Evolutionary conservation across 2,797 vertebrate species (phyloP).

Genomic region (Semotilus atromaculatus): DNA sequence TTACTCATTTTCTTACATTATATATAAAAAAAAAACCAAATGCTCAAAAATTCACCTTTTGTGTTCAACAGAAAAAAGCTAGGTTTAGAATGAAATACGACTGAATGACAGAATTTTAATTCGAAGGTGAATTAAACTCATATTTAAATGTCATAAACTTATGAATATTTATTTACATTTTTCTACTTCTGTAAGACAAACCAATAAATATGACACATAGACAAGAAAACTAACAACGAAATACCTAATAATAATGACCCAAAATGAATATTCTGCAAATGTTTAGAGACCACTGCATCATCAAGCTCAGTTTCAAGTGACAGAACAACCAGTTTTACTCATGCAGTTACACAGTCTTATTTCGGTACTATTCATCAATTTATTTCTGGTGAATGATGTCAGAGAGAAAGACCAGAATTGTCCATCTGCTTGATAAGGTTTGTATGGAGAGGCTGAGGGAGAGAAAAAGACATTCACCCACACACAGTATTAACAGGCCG

Average conservation of each 20-base stretch:
- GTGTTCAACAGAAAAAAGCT: not conserved
- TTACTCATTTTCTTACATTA: not conserved
- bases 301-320: slow-evolving; percentile 29
- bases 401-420: slow-evolving; percentile 10
- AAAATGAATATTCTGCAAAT: slow-evolving; percentile 23
- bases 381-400: slow-evolving; percentile 28
- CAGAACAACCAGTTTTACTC: slow-evolving; percentile 35
- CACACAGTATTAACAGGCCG: slow-evolving; percentile 69
- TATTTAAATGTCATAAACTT: not conserved
- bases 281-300: slow-evolving; percentile 48
- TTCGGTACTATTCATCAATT: not conserved
- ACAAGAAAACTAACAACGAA: not conserved
- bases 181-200: not conserved
- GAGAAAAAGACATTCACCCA: slow-evolving; percentile 70
- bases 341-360: slow-evolving; percentile 46
- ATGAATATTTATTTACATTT: not conserved
- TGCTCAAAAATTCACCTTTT: not conserved
- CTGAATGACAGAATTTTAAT: not conserved
- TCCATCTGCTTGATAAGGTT: slow-evolving; percentile 36
- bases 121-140: not conserved
- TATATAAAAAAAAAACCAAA: not conserved
- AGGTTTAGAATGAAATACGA: not conserved
- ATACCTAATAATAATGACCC: not conserved
- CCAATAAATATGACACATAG: not conserved
- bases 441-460: slow-evolving; percentile 67